These are phyloP conservation scores for Gadus macrocephalus DNA, from an alignment of 2,113 vertebrate species.

Conservation along the genomic window DNA sequence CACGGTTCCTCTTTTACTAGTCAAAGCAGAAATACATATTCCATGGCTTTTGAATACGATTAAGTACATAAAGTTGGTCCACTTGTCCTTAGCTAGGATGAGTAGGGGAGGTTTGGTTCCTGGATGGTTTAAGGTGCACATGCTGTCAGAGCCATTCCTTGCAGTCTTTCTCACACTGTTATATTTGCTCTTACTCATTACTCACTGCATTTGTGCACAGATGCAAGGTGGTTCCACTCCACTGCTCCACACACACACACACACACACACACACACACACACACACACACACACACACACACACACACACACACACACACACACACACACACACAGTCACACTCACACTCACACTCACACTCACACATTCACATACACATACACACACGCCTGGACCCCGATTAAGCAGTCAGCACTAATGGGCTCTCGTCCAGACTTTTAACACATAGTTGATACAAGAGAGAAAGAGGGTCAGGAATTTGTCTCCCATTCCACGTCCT, in stretches of 20 bases:
- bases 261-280: background rate
- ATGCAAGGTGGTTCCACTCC: background rate
- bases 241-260: background rate
- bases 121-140: no score
- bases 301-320: background rate
- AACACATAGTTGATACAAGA: slow-evolving; percentile 42
- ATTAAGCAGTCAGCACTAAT: background rate
- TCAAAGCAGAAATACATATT: no score
- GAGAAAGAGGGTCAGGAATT: slow-evolving; percentile 40
- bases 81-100: no score
- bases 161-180: no score
- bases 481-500: slow-evolving; percentile 39
- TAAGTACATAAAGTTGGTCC: no score
- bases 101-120: no score
- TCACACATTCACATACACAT: background rate
- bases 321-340: no score
- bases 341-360: no score
- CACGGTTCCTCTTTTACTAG: background rate
- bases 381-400: background rate
- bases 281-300: background rate
- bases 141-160: no score
- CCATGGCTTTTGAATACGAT: background rate
- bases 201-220: background rate
- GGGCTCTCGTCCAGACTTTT: slow-evolving; percentile 15
- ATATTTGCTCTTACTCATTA: no score